A percentile compares a stretch with the other conserved stretches of the same genome.
Evolutionary conservation across 2,797 vertebrate genomes (phyloP).

Genomic region (Lagorchestes hirsutus): DNA sequence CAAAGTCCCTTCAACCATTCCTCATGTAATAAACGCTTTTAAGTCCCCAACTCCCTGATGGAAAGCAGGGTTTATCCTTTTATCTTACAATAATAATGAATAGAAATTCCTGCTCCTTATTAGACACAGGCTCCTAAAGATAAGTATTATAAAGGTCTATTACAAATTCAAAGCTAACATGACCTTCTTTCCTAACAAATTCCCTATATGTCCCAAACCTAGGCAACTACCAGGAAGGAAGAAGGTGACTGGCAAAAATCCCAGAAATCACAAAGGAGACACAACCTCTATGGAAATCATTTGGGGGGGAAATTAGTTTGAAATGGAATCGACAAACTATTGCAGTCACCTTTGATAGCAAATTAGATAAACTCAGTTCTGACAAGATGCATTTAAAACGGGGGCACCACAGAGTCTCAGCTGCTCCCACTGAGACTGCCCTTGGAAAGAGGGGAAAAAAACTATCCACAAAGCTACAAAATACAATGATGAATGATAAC

Average conservation of each 20-base stretch:
- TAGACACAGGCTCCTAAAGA: neutral
- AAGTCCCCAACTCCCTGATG: neutral
- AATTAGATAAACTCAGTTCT: conserved; percentile 61
- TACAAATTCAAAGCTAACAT: rapidly evolving
- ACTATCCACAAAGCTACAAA: conserved; percentile 52
- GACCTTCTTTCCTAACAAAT: neutral
- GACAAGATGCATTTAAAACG: conserved; percentile 43
- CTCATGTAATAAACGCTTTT: neutral
- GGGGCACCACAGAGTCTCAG: neutral
- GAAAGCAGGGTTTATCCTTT: neutral
- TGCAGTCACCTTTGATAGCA: neutral
- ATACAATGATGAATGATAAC: conserved; percentile 56
- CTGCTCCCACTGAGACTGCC: conserved; percentile 35
- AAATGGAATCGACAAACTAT: conserved; percentile 43
- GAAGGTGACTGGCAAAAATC: neutral
- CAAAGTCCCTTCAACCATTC: neutral
- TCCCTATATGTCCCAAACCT: neutral
- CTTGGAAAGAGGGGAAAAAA: conserved; percentile 24
- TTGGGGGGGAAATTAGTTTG: conserved; percentile 3
- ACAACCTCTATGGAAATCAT: conserved; percentile 17
- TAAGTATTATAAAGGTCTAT: rapidly evolving
- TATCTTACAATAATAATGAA: neutral
- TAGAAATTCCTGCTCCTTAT: neutral
- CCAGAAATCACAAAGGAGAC: neutral
- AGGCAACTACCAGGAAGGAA: rapidly evolving